Conservation (phyloP, 2,113 vertebrate genomes). For the Clarias batrachus region DNA sequence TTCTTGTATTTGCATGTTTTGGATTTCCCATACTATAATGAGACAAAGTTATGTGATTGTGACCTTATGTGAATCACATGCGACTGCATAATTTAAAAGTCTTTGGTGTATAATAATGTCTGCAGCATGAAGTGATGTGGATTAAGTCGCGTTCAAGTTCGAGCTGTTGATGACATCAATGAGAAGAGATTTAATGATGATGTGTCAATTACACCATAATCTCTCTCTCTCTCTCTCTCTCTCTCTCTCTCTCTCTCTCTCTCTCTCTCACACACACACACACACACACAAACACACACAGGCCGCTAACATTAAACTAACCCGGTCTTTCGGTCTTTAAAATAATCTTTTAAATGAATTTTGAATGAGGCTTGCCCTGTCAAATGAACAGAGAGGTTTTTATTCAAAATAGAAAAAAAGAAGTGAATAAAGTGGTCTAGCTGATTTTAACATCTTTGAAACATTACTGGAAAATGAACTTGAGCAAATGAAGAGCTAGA, state of each 20-base stretch:
- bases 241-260: neutral
- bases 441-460: neutral
- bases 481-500: conserved; percentile 3
- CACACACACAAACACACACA: neutral
- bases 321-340: conserved; percentile 2
- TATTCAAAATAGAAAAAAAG: conserved; percentile 27
- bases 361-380: neutral
- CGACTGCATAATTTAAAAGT: conserved; percentile 12
- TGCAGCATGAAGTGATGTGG: neutral
- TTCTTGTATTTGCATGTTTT: neutral
- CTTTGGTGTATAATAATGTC: neutral
- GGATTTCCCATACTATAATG: neutral
- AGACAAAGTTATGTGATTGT: neutral
- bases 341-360: conserved; percentile 7
- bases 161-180: neutral
- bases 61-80: neutral
- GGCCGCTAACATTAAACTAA: neutral
- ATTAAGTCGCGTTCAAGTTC: neutral
- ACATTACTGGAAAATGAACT: neutral
- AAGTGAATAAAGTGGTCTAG: neutral
- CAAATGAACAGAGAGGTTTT: conserved; percentile 15
- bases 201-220: conserved; percentile 27
- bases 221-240: neutral
- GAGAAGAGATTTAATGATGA: conserved; percentile 28
- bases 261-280: neutral